Conservation (phyloP, 2,888 invertebrate species). For the Tachina lurida region DNA sequence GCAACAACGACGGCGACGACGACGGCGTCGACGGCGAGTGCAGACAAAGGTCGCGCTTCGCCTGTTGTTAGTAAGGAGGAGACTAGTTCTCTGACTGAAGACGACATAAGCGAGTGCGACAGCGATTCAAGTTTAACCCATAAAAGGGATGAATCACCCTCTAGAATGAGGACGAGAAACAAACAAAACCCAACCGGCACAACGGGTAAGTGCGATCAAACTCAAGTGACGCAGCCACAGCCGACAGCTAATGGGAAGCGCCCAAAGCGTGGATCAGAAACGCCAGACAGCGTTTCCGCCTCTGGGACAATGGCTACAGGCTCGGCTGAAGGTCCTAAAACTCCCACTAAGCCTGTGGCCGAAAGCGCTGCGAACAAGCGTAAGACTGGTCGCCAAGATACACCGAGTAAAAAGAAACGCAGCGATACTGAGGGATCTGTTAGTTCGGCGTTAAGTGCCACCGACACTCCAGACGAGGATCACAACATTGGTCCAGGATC, state of each 20-base stretch:
- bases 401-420: constrained; percentile 85
- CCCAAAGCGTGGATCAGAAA: constrained; percentile 86
- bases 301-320: constrained; percentile 68
- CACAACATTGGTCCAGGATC: constrained; percentile 70
- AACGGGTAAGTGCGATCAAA: constrained; percentile 75
- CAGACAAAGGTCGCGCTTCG: constrained; percentile 85
- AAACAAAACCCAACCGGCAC: constrained; percentile 85
- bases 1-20: constrained; percentile 81
- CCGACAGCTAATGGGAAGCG: constrained; percentile 83
- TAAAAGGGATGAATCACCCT: constrained; percentile 90
- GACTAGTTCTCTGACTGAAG: constrained; percentile 92
- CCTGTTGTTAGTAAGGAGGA: constrained; percentile 88
- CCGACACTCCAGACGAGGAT: constrained; percentile 64
- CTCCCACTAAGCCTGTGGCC: constrained; percentile 78
- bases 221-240: constrained; percentile 75
- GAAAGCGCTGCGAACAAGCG: constrained; percentile 80
- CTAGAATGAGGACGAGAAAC: constrained; percentile 94
- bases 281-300: constrained; percentile 83
- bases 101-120: constrained; percentile 97
- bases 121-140: constrained; percentile 95
- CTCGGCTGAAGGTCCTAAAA: constrained; percentile 83
- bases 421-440: constrained; percentile 80
- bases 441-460: constrained; percentile 50
- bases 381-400: constrained; percentile 83
- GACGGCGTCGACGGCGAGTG: constrained; percentile 82